Percentiles rank a stretch among this genome's conserved stretches.
phyloP scores from a whole-genome alignment of 1,140 invertebrate species.

The Macrocentrus cingulum region DNA sequence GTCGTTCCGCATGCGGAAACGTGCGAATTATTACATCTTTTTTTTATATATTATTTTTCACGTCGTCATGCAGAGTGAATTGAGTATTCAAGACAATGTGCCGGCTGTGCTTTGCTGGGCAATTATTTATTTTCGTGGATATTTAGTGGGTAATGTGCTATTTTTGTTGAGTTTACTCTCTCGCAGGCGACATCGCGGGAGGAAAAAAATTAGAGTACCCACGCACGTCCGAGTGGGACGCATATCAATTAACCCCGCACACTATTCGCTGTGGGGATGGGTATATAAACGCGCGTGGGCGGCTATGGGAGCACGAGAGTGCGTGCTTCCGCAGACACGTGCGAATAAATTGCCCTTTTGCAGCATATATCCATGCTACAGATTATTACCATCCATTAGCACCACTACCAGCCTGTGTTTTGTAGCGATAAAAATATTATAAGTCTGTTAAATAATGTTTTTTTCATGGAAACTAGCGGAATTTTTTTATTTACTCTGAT shows the following conservation, averaged over 20 bases:
- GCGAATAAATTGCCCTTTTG: slow-evolving; percentile 24
- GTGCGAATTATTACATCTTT: slow-evolving; percentile 3
- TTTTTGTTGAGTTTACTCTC: too few species aligned
- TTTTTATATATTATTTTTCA: background rate
- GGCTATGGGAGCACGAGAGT: slow-evolving; percentile 15
- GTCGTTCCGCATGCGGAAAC: slow-evolving; percentile 13
- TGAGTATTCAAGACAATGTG: too few species aligned
- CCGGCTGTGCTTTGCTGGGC: too few species aligned
- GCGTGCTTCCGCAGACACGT: slow-evolving; percentile 26
- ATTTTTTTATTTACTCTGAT: too few species aligned
- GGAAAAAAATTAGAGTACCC: slow-evolving; percentile 8
- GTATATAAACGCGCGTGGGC: slow-evolving; percentile 6
- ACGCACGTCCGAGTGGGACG: slow-evolving; percentile 11
- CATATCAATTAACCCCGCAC: slow-evolving; percentile 24
- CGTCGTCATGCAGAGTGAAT: background rate
- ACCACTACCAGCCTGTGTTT: too few species aligned
- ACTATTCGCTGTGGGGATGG: slow-evolving; percentile 12
- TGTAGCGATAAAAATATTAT: too few species aligned
- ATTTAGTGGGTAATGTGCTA: slow-evolving; percentile 3
- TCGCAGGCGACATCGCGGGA: too few species aligned
- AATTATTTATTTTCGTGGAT: background rate
- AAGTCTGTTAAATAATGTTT: too few species aligned
- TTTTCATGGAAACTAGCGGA: too few species aligned
- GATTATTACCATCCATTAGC: background rate
- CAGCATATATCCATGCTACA: background rate